Evolutionary conservation across 2,797 vertebrate genomes (phyloP), one percentile per base, ranked within the genome.

Genomic region (Jordanella pulchra): DNA sequence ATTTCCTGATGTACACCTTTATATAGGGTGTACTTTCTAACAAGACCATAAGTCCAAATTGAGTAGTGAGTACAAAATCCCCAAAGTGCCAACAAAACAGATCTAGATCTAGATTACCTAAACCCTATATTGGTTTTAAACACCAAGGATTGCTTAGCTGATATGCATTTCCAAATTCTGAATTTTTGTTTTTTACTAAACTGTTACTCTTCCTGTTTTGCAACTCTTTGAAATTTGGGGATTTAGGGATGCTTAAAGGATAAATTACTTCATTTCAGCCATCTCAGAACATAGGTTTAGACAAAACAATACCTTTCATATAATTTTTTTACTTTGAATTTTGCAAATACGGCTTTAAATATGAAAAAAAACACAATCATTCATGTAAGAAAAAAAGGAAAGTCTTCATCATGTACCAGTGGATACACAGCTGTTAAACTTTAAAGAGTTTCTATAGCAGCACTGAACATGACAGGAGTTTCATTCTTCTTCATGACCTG

Each of bases 371-470:
- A 47, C 1, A 3, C 21, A 79, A 77, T 51, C 71, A 82, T 72
- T 44, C 48, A 25, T 28, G 32, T 67, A 53, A 54, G 35, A n/a
- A 70, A 78, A 79, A 69, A 71, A 71, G 69, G 21, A 60, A 47
- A 17, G 32, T 80, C 44, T 50, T 70, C 51, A 71, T 71, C 23
- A 44, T 76, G 42, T 69, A 69, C 69, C 42, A 2, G 68, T 63
- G 64, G 45, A 73, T 78, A 69, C 6, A 14, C 73, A 78, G 61
- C 77, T 74, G 75, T 79, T 61, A 69, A 48, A 50, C 51, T 75
- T 58, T 55, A 35, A 76, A 47, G 27, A 71, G 69, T 72, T 75
- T 76, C 45, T 84, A 30, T 82, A 90, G 87, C 88, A 90, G 83
- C 88, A 70, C 79, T 75, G 71, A 50, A 64, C 69, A 11, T 35